These are phyloP conservation scores for Drosophila multiciliata DNA, from an alignment of 2,888 invertebrate genomes.

Conservation along the genomic window DNA sequence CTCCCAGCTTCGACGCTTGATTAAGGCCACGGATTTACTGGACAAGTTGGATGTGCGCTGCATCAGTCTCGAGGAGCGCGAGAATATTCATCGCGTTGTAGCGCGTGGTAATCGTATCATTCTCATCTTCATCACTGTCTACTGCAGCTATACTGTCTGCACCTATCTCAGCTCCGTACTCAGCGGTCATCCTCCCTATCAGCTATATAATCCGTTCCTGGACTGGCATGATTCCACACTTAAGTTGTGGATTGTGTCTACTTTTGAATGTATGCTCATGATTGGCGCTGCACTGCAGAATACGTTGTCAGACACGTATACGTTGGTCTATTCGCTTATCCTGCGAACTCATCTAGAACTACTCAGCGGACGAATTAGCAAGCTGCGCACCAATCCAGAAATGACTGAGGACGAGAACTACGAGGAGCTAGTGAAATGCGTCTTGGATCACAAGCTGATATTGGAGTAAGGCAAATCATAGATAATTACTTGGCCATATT, in stretches of 20 bases:
- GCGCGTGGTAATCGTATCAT: constrained; percentile 58
- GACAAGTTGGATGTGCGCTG: constrained; percentile 66
- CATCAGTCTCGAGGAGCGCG: constrained; percentile 50
- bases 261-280: constrained; percentile 62
- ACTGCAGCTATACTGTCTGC: constrained; percentile 56
- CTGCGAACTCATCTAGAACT: constrained; percentile 66
- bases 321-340: constrained; percentile 61
- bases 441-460: constrained; percentile 74
- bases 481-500: background rate
- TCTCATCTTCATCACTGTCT: constrained; percentile 62
- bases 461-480: constrained; percentile 47
- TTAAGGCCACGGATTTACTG: constrained; percentile 53
- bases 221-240: constrained; percentile 62
- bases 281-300: constrained; percentile 64
- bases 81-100: constrained; percentile 59
- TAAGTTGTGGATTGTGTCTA: constrained; percentile 57
- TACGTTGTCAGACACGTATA: constrained; percentile 63
- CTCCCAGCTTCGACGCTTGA: constrained; percentile 56
- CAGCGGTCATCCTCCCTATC: constrained; percentile 69
- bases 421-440: constrained; percentile 66
- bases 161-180: constrained; percentile 60
- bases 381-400: constrained; percentile 32
- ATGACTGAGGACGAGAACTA: constrained; percentile 62
- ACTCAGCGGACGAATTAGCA: constrained; percentile 58
- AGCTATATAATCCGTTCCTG: constrained; percentile 69